phyloP scores from a whole-genome alignment of 1,140 invertebrate species.

The Tetragonula clypearis region DNA sequence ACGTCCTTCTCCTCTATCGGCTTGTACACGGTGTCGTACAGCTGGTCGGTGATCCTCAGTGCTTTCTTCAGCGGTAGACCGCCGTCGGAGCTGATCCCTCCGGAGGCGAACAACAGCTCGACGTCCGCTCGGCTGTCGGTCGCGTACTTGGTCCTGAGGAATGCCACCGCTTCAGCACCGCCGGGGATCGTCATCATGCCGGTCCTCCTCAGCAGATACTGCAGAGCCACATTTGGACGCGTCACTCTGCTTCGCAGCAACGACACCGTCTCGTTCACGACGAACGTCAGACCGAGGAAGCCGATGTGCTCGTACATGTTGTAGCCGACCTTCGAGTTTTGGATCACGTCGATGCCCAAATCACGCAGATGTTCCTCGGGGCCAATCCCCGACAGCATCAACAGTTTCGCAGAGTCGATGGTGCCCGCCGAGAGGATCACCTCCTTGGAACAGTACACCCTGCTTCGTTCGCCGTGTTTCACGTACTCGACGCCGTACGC shows the following conservation, averaged over 20 bases:
- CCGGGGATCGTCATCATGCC: constrained; percentile 82
- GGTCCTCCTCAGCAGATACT: constrained; percentile 77
- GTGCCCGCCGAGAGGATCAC: constrained; percentile 87
- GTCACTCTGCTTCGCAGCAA: constrained; percentile 63
- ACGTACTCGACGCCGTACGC: constrained; percentile 84
- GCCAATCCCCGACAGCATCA: constrained; percentile 90
- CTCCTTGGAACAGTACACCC: constrained; percentile 84
- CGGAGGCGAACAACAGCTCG: constrained; percentile 82
- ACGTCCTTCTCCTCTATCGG: constrained; percentile 84
- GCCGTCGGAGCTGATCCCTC: constrained; percentile 84
- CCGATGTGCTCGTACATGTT: constrained; percentile 89
- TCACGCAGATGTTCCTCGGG: constrained; percentile 86
- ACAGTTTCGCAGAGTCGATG: constrained; percentile 86
- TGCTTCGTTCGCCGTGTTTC: constrained; percentile 79
- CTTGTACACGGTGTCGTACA: constrained; percentile 83
- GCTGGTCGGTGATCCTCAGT: constrained; percentile 82
- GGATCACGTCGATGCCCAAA: constrained; percentile 85
- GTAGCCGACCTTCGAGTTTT: constrained; percentile 87
- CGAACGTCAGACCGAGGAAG: constrained; percentile 85
- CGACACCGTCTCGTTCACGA: constrained; percentile 78
- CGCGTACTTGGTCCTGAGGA: constrained; percentile 81
- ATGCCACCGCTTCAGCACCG: constrained; percentile 82
- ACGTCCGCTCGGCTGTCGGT: constrained; percentile 82
- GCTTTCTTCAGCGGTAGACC: constrained; percentile 83
- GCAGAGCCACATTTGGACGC: constrained; percentile 63